Percentiles rank a stretch among this genome's conserved stretches.
Conservation (phyloP, 2,888 invertebrate genomes). For the Steinernema hermaphroditum region DNA sequence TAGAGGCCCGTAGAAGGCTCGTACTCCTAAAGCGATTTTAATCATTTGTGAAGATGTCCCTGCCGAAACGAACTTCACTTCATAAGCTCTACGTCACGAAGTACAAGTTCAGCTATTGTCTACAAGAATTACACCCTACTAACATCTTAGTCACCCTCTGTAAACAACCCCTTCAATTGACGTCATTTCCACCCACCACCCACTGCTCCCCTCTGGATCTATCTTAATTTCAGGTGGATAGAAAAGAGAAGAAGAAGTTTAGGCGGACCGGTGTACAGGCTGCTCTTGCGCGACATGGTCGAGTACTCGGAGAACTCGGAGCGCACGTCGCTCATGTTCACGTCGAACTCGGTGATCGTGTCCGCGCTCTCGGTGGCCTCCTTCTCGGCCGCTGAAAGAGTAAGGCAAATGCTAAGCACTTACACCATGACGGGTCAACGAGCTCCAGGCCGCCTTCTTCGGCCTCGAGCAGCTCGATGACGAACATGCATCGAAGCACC, state of each 20-base stretch:
- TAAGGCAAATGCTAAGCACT: constrained; percentile 43
- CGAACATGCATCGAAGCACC: constrained; percentile 62
- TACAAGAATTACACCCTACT: no score
- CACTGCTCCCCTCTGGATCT: neutral
- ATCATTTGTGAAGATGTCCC: no score
- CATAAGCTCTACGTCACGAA: no score
- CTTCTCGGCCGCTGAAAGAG: constrained; percentile 52
- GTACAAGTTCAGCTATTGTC: no score
- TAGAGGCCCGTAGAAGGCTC: no score
- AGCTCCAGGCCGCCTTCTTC: constrained; percentile 66
- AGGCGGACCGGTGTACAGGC: constrained; percentile 50
- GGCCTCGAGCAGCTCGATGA: constrained; percentile 65
- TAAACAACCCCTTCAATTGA: no score
- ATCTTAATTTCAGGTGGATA: neutral
- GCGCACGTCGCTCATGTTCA: constrained; percentile 57
- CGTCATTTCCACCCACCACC: no score
- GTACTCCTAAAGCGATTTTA: no score
- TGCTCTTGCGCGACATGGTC: constrained; percentile 54
- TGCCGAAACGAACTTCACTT: no score
- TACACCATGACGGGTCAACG: constrained; percentile 66
- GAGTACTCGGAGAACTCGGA: constrained; percentile 66
- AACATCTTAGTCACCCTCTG: no score
- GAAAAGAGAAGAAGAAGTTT: neutral
- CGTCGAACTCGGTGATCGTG: constrained; percentile 50
- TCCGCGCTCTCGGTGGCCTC: constrained; percentile 50